Evolutionary conservation across 2,113 vertebrate genomes (phyloP).

Genomic region (Dromaius novaehollandiae): DNA sequence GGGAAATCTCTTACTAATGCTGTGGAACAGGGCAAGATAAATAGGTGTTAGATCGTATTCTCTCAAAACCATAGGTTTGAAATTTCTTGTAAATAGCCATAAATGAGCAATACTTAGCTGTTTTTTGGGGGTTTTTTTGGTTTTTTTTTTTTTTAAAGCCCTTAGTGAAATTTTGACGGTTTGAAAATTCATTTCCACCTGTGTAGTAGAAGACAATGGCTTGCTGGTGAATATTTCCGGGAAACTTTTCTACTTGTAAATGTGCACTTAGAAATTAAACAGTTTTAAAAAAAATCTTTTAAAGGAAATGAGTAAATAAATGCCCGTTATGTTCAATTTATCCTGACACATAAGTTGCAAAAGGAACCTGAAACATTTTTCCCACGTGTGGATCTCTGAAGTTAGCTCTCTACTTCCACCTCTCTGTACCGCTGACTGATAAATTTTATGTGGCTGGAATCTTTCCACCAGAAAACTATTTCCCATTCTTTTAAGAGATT

Average conservation of each 20-base stretch:
- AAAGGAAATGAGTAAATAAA: neutral
- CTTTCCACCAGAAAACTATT: neutral
- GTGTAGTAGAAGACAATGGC: neutral
- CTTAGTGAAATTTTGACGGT: neutral
- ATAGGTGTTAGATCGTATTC: neutral
- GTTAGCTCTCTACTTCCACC: neutral
- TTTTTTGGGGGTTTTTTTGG: neutral
- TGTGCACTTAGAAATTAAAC: neutral
- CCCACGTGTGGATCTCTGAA: neutral
- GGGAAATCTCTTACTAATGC: neutral
- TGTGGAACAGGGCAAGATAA: neutral
- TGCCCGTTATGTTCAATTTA: neutral
- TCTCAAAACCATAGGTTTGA: neutral
- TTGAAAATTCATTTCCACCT: neutral
- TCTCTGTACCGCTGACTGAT: neutral
- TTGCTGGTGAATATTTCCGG: neutral
- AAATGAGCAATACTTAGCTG: neutral
- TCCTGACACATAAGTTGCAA: neutral
- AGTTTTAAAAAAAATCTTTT: neutral
- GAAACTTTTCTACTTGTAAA: neutral
- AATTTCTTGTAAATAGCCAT: neutral
- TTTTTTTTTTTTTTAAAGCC: neutral
- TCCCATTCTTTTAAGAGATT: neutral
- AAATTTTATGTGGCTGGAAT: neutral
- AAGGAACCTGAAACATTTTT: neutral